Evolutionary conservation across 2,113 vertebrate species (phyloP).

Genomic region (Helogale parvula): DNA sequence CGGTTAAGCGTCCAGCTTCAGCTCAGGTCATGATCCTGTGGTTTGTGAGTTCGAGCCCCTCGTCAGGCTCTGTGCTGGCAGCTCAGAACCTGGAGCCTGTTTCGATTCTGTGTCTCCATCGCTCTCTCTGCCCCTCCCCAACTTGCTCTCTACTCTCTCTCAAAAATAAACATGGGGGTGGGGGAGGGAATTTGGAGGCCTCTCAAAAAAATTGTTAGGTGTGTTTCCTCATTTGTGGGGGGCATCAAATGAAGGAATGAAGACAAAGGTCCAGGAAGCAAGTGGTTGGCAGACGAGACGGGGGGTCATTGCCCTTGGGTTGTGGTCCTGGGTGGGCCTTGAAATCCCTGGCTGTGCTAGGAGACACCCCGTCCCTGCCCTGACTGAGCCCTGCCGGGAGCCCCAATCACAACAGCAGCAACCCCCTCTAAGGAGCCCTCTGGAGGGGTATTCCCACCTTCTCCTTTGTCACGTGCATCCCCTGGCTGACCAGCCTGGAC

Average conservation of each 20-base stretch:
- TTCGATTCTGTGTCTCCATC: too few relatives aligned
- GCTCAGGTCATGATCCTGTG: too few relatives aligned
- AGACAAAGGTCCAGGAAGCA: neutral
- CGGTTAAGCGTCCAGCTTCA: too few relatives aligned
- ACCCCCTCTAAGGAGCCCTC: neutral
- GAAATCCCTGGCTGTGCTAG: accelerated
- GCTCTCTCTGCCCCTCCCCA: too few relatives aligned
- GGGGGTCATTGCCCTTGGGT: neutral
- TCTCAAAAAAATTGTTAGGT: neutral
- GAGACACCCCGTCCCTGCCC: too few relatives aligned
- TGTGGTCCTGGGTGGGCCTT: neutral
- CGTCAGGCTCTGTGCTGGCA: too few relatives aligned
- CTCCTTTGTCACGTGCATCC: neutral
- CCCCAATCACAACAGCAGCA: neutral
- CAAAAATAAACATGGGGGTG: too few relatives aligned
- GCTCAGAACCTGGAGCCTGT: too few relatives aligned
- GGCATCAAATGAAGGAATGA: neutral
- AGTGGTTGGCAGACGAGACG: neutral
- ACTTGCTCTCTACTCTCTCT: too few relatives aligned
- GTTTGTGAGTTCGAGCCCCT: too few relatives aligned
- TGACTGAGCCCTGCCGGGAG: neutral
- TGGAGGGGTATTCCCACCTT: neutral
- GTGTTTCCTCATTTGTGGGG: neutral
- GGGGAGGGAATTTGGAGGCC: neutral
- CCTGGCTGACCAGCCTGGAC: neutral